These are phyloP conservation scores for Neodiprion lecontei DNA, from an alignment of 1,140 invertebrate species.

Conservation along the genomic window DNA sequence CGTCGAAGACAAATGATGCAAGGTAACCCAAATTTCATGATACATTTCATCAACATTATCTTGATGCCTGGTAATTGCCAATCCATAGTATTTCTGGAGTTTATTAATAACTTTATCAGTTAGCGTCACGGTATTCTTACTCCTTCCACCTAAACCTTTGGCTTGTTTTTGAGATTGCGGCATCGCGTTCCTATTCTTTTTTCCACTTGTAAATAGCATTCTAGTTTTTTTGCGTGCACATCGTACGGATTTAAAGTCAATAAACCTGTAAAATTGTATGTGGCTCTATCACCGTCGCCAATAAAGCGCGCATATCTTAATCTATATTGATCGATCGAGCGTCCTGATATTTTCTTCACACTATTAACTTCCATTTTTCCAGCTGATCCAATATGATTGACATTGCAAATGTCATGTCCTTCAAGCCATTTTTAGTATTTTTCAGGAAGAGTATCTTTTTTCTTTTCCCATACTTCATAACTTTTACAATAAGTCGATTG, in stretches of 20 bases:
- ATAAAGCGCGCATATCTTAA: conserved; percentile 33
- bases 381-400: conserved; percentile 32
- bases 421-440: conserved; percentile 23
- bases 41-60: conserved; percentile 19
- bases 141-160: conserved; percentile 10
- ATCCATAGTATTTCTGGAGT: conserved; percentile 18
- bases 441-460: conserved; percentile 23
- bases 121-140: conserved; percentile 12
- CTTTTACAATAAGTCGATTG: conserved; percentile 26
- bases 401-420: conserved; percentile 25
- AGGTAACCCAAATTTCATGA: conserved; percentile 14
- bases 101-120: conserved; percentile 23
- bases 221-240: conserved; percentile 14
- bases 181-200: conserved; percentile 26
- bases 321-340: conserved; percentile 26
- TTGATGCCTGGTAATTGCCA: conserved; percentile 17
- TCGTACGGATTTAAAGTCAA: conserved; percentile 7
- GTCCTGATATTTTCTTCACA: conserved; percentile 29
- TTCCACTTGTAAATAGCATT: conserved; percentile 28
- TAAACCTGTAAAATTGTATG: conserved; percentile 9
- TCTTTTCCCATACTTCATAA: conserved; percentile 19
- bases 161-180: conserved; percentile 19
- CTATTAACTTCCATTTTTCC: conserved; percentile 34
- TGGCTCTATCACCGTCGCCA: conserved; percentile 35
- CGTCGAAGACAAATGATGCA: conserved; percentile 22